Evolutionary conservation across 2,797 vertebrate genomes (phyloP).

Genomic region (Dendrocincla fuliginosa): DNA sequence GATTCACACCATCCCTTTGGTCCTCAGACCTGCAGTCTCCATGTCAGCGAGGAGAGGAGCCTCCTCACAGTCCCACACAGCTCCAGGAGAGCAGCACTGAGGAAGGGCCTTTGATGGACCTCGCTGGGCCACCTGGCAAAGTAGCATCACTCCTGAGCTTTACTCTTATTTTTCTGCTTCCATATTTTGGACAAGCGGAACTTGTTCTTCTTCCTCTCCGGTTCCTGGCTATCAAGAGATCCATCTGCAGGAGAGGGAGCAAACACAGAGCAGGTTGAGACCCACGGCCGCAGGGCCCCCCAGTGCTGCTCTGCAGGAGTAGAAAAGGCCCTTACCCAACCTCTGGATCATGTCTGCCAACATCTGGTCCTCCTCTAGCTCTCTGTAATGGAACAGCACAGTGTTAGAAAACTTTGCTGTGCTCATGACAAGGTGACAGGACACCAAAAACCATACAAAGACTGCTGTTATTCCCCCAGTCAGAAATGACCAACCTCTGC

Average conservation of each 20-base stretch:
- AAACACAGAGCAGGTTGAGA: background rate
- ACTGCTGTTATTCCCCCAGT: background rate
- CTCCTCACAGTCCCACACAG: background rate
- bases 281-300: background rate
- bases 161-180: conserved; percentile 65
- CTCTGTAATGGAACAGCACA: conserved; percentile 74
- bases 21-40: background rate
- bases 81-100: background rate
- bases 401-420: background rate
- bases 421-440: background rate
- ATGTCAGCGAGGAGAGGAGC: background rate
- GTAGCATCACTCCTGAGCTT: conserved; percentile 4
- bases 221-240: conserved; percentile 36
- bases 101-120: background rate
- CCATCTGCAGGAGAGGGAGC: conserved; percentile 39
- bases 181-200: conserved; percentile 65
- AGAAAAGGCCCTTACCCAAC: conserved; percentile 78
- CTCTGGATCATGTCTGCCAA: conserved; percentile 90
- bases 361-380: conserved; percentile 90
- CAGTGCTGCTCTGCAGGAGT: background rate
- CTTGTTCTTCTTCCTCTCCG: conserved; percentile 68
- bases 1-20: background rate
- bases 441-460: background rate
- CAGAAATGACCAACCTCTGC: background rate
- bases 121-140: background rate